Evolutionary conservation across 2,113 vertebrate species (phyloP), one percentile per base, ranked within the genome.

Genomic region (Acinonyx jubatus): DNA sequence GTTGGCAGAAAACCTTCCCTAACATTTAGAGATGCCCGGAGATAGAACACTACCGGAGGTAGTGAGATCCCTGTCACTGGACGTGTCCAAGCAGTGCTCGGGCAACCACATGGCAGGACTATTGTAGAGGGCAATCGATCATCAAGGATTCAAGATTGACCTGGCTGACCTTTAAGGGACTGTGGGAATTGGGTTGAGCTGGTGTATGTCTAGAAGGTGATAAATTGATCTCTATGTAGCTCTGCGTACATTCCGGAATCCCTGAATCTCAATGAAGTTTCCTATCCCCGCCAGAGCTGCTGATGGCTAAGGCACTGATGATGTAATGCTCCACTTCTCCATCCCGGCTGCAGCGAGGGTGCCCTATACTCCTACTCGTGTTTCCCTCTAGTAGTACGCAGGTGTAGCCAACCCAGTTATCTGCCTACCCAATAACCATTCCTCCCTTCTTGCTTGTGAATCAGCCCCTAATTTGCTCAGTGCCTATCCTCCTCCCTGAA

Each of bases 1-100:
- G 48, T 57, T 4, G 3, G 25, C 69, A 41, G 65, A 89, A 82
- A 95, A 55, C 5, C 15, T 36, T 71, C 91, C 85, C 9, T 94
- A 91, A 57, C 88, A 52, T 80, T 92, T 48, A 71, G 48, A 88
- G 57, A 71, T 66, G 65, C 69, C 81, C 87, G 65, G 83, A 94
- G 68, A 66, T 89, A 92, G 78, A 89, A 80, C 15, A 65, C 11
- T 14, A 57, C 31, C 13, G 1, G 84, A 55, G 84, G 29, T 25
- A 55, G 29, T 97, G 88, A 97, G 79, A 92, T 91, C 41, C 19
- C 36, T 92, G 33, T 94, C 85, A 38, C 45, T 36, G 50, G 57
- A 48, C 16, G 68, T 76, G 21, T 87, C 63, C 85, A 94, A 93
- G 74, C 4, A 61, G 8, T 48, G 61, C 41, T 11, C 83, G 65